Evolutionary conservation across 2,888 invertebrate genomes (phyloP), one percentile per base, ranked within the genome.

Genomic region (Heliconius hortense): DNA sequence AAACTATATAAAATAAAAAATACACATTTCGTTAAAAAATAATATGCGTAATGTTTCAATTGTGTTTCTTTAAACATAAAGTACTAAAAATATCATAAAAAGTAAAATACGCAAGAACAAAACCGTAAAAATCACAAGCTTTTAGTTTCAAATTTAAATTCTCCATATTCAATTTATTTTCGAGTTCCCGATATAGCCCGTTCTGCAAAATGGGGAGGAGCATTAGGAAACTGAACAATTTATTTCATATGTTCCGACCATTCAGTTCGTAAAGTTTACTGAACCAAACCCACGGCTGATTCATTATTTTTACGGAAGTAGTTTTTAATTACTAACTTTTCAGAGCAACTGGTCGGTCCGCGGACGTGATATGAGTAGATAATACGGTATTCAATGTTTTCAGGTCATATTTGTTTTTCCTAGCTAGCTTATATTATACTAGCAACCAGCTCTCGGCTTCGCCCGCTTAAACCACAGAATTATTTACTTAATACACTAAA

Each of bases 221-320:
- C 31, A 72, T 72, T 76, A 76, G 66, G 68, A 72, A 72, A 72
- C 69, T 69, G 76, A 73, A 24, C 76, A 73, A 73, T 76, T 76
- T 76, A 76, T 69, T 63, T 74, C 31, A 69, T 74, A 69, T 73
- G 63, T 35, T 24, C 72, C 24, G 56, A 72, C 68, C 63, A 73
- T 64, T 69, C 39, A 64, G 75, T 60, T 62, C 53, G 74, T 63
- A 66, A 71, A 72, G 15, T 28, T 35, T 60, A 39, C 56, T n/a
- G n/a, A n/a, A n/a, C n/a, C n/a, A n/a, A n/a, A n/a, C n/a, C n/a
- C n/a, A n/a, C n/a, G n/a, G n/a, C n/a, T n/a, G n/a, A n/a, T n/a
- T n/a, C n/a, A n/a, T n/a, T n/a, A n/a, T n/a, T n/a, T n/a, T n/a
- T n/a, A n/a, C n/a, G n/a, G n/a, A n/a, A n/a, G n/a, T n/a, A n/a